A percentile compares a stretch with the other conserved stretches of the same genome.
Conservation (phyloP, 2,797 vertebrate genomes). For the Aphelocoma californica region DNA sequence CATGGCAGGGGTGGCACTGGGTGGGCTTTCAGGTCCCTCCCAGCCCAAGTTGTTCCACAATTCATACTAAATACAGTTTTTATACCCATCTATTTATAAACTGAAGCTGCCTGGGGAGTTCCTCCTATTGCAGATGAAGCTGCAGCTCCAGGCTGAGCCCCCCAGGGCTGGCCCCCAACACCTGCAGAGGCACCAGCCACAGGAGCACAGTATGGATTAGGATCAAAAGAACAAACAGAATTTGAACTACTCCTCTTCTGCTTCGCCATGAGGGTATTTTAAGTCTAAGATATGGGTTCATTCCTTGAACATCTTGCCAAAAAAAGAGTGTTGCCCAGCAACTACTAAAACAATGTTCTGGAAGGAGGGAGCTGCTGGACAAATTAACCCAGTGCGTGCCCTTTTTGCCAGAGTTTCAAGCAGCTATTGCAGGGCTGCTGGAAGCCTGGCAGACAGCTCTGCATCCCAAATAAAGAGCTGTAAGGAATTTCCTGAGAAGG, state of each 20-base stretch:
- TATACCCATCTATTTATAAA: rapidly evolving
- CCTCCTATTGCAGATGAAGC: not conserved
- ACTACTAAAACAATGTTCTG: constrained; percentile 61
- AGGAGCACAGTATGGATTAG: not conserved
- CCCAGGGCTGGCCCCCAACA: not conserved
- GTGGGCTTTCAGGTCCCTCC: rapidly evolving
- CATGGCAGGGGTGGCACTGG: not conserved
- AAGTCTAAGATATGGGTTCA: constrained; percentile 66
- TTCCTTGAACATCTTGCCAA: constrained; percentile 65
- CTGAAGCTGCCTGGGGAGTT: not conserved
- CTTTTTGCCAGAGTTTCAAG: not conserved
- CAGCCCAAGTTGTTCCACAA: not conserved
- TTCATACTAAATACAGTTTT: rapidly evolving
- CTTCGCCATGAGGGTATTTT: constrained; percentile 54
- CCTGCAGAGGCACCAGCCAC: not conserved
- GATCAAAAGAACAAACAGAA: constrained; percentile 56
- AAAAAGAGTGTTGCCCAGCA: constrained; percentile 72
- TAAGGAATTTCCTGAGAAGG: not conserved
- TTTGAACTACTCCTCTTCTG: constrained; percentile 25
- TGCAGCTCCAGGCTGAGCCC: not conserved
- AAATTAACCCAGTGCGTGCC: constrained; percentile 26
- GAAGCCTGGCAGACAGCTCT: not conserved
- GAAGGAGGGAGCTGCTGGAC: constrained; percentile 36
- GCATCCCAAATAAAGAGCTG: not conserved
- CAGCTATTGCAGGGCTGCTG: not conserved